phyloP scores from a whole-genome alignment of 2,113 vertebrate genomes.

The Petrocephalus zakoni region DNA sequence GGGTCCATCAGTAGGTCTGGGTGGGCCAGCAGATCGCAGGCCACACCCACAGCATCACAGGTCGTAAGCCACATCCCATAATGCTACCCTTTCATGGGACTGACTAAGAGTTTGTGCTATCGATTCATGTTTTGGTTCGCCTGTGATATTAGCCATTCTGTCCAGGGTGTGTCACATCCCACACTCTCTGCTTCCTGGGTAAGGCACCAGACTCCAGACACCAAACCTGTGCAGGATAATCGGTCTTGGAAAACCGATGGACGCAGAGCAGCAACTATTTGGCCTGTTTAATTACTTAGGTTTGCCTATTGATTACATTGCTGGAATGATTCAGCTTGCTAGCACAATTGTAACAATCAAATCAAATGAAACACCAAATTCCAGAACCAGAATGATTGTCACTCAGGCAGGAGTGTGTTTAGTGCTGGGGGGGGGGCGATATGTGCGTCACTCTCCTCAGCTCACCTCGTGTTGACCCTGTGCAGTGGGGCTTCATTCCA shows the following conservation, averaged over 20 bases:
- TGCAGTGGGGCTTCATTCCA: neutral
- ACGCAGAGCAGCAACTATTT: neutral
- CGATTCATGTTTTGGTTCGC: neutral
- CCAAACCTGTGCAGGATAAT: neutral
- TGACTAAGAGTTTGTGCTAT: neutral
- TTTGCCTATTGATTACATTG: no score
- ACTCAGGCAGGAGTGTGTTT: no score
- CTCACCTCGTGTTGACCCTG: neutral
- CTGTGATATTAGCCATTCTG: neutral
- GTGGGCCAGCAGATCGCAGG: neutral
- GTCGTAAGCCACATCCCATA: neutral
- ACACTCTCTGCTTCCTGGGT: neutral
- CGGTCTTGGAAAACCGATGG: no score
- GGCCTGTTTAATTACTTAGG: neutral
- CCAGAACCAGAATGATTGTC: neutral
- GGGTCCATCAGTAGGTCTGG: neutral
- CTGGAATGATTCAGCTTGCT: neutral
- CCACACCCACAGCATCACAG: no score
- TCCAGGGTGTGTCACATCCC: neutral
- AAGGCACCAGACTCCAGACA: neutral
- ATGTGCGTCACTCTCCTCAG: neutral
- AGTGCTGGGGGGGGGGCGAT: neutral
- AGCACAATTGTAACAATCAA: neutral
- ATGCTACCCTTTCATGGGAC: no score
- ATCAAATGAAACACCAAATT: neutral